These are phyloP conservation scores for Larimichthys polyactis DNA, from an alignment of 2,113 vertebrate species.

Conservation along the genomic window DNA sequence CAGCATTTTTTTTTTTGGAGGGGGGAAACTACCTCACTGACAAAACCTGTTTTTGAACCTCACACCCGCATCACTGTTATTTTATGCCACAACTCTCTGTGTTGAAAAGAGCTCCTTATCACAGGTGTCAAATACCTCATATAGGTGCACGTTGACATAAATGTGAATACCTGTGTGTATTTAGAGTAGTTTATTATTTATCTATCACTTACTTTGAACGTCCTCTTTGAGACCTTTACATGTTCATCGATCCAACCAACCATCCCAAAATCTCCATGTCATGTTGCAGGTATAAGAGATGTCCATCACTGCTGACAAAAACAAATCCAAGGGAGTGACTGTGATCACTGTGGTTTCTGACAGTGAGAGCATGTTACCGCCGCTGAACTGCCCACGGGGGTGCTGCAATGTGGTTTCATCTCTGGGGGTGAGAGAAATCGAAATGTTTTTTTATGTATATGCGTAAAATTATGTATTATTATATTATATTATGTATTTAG, in stretches of 20 bases:
- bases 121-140: background rate
- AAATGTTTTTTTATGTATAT: accelerated
- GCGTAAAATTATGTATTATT: too few species aligned
- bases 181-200: background rate
- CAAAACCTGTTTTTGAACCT: background rate
- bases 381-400: conserved; percentile 44
- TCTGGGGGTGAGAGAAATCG: conserved; percentile 65
- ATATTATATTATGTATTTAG: too few species aligned
- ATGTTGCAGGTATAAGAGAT: conserved; percentile 37
- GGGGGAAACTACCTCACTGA: background rate
- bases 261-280: background rate
- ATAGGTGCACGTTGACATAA: background rate
- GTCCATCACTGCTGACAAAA: conserved; percentile 34
- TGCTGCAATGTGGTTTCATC: background rate
- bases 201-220: background rate
- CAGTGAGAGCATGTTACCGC: conserved; percentile 39
- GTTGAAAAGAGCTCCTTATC: conserved; percentile 1
- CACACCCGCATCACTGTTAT: background rate
- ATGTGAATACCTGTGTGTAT: background rate
- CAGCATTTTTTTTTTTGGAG: background rate
- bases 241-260: background rate
- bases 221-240: background rate
- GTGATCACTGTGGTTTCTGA: conserved; percentile 42
- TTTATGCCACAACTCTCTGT: background rate
- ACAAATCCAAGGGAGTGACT: conserved; percentile 40